phyloP scores from a whole-genome alignment of 2,888 invertebrate species.

The Cheiracanthium punctorium region DNA sequence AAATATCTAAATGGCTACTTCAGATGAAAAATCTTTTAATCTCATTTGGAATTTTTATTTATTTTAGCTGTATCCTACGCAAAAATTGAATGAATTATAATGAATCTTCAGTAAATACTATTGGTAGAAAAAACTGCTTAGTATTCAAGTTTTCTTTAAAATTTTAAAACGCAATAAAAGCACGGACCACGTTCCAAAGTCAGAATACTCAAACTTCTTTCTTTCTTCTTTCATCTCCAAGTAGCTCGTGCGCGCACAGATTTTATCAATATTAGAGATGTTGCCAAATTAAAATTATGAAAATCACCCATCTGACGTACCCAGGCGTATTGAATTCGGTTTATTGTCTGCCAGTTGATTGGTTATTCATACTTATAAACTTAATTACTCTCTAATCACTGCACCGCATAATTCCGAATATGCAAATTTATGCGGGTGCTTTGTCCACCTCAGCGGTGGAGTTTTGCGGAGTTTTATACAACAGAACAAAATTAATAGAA shows the following conservation, averaged over 20 bases:
- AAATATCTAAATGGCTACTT: no score
- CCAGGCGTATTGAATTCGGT: background rate
- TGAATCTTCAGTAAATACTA: no score
- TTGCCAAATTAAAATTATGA: constrained; percentile 15
- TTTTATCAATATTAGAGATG: background rate
- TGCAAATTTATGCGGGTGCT: constrained; percentile 10
- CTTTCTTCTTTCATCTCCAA: no score
- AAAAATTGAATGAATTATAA: no score
- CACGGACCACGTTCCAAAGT: no score
- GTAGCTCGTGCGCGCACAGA: background rate
- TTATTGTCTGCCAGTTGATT: constrained; percentile 1
- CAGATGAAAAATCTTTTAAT: no score
- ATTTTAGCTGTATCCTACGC: no score
- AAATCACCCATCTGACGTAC: constrained; percentile 13
- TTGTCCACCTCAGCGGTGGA: background rate
- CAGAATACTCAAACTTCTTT: no score
- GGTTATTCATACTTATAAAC: constrained; percentile 17
- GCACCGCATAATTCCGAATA: constrained; percentile 4
- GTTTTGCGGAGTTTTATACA: constrained; percentile 7
- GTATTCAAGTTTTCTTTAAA: no score
- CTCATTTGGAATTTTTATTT: no score
- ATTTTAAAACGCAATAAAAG: no score
- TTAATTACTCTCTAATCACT: constrained; percentile 10
- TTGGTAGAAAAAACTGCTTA: no score
- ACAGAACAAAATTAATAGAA: constrained; percentile 17